Base-by-base conservation (phyloP, 2,113 vertebrate species). In the Okapia johnstoni region DNA sequence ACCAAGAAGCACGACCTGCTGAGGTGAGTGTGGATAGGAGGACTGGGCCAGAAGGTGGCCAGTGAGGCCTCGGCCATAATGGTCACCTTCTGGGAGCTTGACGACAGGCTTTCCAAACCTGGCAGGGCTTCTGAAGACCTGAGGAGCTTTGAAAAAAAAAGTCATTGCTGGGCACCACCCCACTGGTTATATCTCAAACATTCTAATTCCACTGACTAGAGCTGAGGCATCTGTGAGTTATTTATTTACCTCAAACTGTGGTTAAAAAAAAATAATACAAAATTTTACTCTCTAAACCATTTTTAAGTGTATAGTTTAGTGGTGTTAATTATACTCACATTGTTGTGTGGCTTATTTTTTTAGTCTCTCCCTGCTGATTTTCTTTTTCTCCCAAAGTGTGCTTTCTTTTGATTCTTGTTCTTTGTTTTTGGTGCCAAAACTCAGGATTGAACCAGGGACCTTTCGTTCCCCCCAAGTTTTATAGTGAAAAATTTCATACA, bases 1-100 rank as follows among this genome's bases (percentile, higher is more conserved):
- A 98, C 99, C 94, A 99, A 99, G 98, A 99, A 99, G 95, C 99
- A 99, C 0, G 99, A 99, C 96, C 99, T 99, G 97, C 99, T 99
- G 84, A 98, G 99, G 99, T 99, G 96, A 98, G 98, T 33, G 11
- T 19, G n/a, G 9, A 2, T 2, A 1, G 21, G 36, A 19, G 1
- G 5, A 1, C 0, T 0, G 2, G 33, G 50, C 43, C 8, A 2
- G 10, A 46, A 48, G 4, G 1, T 66, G 21, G 52, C 48, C 16
- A 1, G 3, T 16, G 21, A 76, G 79, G 48, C 28, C 9, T 61
- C 23, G 21, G 58, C 30, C 60, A 6, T 21, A 4, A 26, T 8
- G 6, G 52, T 63, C 46, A 7, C 40, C 30, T 79, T 70, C 10
- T 15, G 19, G 73, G 76, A 63, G 7, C 58, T 86, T 52, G 23